Conservation (phyloP, 2,888 invertebrate genomes). For the Drosophila seclusa region DNA sequence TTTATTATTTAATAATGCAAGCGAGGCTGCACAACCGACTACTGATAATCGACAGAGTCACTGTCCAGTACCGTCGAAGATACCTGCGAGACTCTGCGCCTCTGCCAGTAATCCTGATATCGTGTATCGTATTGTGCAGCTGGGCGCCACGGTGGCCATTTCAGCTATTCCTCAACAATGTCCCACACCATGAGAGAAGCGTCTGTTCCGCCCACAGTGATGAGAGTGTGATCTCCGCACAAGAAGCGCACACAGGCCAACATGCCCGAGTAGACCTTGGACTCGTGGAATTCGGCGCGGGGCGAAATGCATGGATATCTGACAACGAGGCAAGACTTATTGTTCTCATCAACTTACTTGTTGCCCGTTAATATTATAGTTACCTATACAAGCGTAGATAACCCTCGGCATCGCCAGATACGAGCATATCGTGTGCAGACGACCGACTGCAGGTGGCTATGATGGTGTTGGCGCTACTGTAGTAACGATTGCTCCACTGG, state of each 20-base stretch:
- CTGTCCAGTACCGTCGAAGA: constrained; percentile 84
- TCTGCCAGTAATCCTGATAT: constrained; percentile 83
- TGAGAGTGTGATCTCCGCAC: constrained; percentile 93
- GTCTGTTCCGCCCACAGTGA: constrained; percentile 94
- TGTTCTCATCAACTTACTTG: not conserved
- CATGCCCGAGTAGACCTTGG: constrained; percentile 94
- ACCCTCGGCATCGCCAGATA: constrained; percentile 95
- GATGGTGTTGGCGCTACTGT: constrained; percentile 93
- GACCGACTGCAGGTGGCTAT: constrained; percentile 93
- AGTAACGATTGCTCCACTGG: constrained; percentile 96
- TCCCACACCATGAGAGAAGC: constrained; percentile 97
- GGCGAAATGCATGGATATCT: constrained; percentile 94
- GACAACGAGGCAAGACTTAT: constrained; percentile 14
- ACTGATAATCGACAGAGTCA: constrained; percentile 83
- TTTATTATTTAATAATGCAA: constrained; percentile 34
- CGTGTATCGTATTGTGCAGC: constrained; percentile 77
- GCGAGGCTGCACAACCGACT: constrained; percentile 52
- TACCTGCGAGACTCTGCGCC: constrained; percentile 80
- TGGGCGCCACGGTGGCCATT: constrained; percentile 85
- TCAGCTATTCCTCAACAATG: constrained; percentile 87
- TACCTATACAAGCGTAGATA: constrained; percentile 93
- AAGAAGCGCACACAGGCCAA: constrained; percentile 93
- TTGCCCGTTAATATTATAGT: not conserved
- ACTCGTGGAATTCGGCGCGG: constrained; percentile 94
- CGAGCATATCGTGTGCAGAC: constrained; percentile 92